phyloP scores from a whole-genome alignment of 1,140 invertebrate species.

The Leptinotarsa undecemlineata region DNA sequence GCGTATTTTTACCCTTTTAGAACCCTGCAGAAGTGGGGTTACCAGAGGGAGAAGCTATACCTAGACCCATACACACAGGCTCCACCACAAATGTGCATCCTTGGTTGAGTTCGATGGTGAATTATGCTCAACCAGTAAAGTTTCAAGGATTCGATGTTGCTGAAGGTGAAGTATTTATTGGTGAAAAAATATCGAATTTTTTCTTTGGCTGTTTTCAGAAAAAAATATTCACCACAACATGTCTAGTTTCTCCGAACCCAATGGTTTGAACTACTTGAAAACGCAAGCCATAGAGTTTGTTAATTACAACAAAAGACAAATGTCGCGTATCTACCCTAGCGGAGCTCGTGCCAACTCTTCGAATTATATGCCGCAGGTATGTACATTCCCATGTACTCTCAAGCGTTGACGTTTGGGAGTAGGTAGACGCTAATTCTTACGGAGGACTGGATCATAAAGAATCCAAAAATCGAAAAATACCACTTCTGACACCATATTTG shows the following conservation, averaged over 20 bases:
- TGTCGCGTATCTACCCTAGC: slow-evolving; percentile 98
- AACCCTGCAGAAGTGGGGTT: slow-evolving; percentile 45
- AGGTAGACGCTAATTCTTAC: neutral
- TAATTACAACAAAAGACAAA: slow-evolving; percentile 99
- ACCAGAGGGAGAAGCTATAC: slow-evolving; percentile 66
- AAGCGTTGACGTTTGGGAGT: too few species aligned
- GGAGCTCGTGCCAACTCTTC: slow-evolving; percentile 98
- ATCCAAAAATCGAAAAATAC: too few species aligned
- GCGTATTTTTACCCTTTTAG: slow-evolving; percentile 34
- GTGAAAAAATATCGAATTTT: slow-evolving; percentile 11
- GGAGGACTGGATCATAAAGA: too few species aligned
- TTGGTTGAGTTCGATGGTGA: slow-evolving; percentile 97
- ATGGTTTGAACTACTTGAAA: slow-evolving; percentile 93
- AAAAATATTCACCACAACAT: slow-evolving; percentile 96
- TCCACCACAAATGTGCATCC: slow-evolving; percentile 99
- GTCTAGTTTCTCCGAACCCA: slow-evolving; percentile 98
- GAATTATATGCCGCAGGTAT: slow-evolving; percentile 98
- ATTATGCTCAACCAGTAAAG: slow-evolving; percentile 99
- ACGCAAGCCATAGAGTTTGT: slow-evolving; percentile 97
- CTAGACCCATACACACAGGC: slow-evolving; percentile 80
- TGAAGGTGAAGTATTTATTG: slow-evolving; percentile 72
- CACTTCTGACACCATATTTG: too few species aligned
- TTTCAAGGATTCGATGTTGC: slow-evolving; percentile 98
- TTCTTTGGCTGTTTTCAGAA: slow-evolving; percentile 63
- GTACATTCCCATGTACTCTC: neutral